A percentile compares a stretch with the other conserved stretches of the same genome.
Evolutionary conservation across 2,797 vertebrate genomes (phyloP).

Genomic region (Sebastes oblongus): DNA sequence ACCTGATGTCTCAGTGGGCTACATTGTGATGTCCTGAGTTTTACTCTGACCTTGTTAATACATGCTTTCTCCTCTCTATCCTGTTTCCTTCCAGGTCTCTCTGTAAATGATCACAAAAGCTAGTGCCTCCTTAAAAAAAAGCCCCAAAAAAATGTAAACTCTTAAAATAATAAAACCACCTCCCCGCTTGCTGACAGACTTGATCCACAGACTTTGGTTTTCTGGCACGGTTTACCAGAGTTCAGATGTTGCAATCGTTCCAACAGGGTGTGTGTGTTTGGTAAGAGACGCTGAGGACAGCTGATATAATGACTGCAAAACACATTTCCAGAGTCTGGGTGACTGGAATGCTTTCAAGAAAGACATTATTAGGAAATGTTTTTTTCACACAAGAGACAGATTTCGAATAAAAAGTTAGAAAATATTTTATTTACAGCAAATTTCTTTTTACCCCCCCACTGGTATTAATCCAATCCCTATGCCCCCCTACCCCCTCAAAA

Average conservation of each 20-base stretch:
- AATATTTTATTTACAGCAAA: conserved; percentile 82
- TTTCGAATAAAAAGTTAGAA: conserved; percentile 73
- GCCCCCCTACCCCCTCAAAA: background rate
- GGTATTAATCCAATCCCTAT: conserved; percentile 31
- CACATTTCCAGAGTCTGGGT: conserved; percentile 53
- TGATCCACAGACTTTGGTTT: conserved; percentile 61
- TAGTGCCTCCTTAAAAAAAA: too few species aligned
- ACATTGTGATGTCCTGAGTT: conserved; percentile 31
- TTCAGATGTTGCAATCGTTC: conserved; percentile 78
- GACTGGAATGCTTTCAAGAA: conserved; percentile 33
- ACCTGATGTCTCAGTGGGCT: conserved; percentile 1
- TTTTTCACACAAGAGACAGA: conserved; percentile 23
- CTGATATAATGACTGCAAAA: conserved; percentile 77
- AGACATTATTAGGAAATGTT: conserved; percentile 28
- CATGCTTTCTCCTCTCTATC: background rate
- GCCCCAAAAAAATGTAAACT: background rate
- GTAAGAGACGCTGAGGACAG: conserved; percentile 59
- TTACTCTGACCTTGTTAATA: conserved; percentile 10
- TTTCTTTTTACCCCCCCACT: background rate
- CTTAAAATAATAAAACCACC: background rate
- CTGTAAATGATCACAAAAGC: background rate
- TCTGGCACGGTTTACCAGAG: conserved; percentile 62
- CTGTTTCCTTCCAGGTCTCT: background rate
- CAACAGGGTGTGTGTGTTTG: conserved; percentile 70
- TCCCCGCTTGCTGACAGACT: conserved; percentile 12